phyloP scores from a whole-genome alignment of 2,797 vertebrate genomes.

The Menidia menidia region DNA sequence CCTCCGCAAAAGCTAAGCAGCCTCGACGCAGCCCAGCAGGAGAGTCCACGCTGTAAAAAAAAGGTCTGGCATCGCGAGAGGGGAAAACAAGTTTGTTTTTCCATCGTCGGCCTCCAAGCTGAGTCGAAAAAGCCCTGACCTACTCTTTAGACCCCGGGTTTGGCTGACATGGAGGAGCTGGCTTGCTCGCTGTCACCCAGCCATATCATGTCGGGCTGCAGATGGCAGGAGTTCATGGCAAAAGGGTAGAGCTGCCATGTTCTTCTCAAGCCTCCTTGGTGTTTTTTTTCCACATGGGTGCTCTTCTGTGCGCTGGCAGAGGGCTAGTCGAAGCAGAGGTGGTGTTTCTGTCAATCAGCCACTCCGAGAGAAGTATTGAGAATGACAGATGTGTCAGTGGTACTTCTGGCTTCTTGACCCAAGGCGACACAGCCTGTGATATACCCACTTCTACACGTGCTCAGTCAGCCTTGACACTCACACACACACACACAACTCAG shows the following conservation, averaged over 20 bases:
- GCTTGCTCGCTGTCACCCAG: constrained; percentile 80
- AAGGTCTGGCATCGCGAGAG: constrained; percentile 70
- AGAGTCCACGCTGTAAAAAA: constrained; percentile 66
- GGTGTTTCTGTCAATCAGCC: constrained; percentile 72
- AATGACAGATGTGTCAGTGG: constrained; percentile 66
- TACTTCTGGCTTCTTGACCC: constrained; percentile 45
- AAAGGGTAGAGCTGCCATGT: constrained; percentile 73
- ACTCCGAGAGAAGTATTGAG: constrained; percentile 42
- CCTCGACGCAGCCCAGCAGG: constrained; percentile 64
- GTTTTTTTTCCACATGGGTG: constrained; percentile 67
- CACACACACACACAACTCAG: constrained; percentile 47
- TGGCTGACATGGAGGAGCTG: constrained; percentile 76
- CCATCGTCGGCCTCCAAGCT: constrained; percentile 73
- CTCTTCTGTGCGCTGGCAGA: constrained; percentile 29
- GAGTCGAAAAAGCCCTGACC: constrained; percentile 70
- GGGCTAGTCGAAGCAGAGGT: constrained; percentile 56
- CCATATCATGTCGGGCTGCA: constrained; percentile 74
- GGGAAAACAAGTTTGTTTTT: constrained; percentile 80
- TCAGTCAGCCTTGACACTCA: constrained; percentile 42
- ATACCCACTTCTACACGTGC: constrained; percentile 33
- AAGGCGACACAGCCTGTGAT: constrained; percentile 57
- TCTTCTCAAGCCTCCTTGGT: constrained; percentile 51
- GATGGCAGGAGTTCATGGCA: constrained; percentile 71
- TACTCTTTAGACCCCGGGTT: constrained; percentile 63
- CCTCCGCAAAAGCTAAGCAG: constrained; percentile 58